Evolutionary conservation across 2,113 vertebrate species (phyloP).

Genomic region (Dendropsophus ebraccatus): DNA sequence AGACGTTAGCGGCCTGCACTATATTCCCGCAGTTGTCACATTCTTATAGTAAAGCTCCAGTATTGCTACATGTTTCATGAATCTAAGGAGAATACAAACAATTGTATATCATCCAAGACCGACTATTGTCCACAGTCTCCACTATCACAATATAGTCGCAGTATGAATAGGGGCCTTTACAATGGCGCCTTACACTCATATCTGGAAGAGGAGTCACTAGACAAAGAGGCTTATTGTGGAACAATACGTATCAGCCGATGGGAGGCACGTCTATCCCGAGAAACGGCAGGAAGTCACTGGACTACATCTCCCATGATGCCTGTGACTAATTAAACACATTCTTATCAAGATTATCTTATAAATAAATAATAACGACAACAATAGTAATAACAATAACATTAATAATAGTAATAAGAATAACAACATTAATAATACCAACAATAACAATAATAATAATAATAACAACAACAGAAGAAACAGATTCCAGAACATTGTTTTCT

Average conservation of each 20-base stretch:
- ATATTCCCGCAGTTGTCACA: not conserved
- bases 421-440: too few relatives aligned
- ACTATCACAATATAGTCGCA: not conserved
- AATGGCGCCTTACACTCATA: not conserved
- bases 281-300: not conserved
- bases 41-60: not conserved
- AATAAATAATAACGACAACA: too few relatives aligned
- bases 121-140: not conserved
- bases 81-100: too few relatives aligned
- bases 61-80: not conserved
- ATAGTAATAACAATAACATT: too few relatives aligned
- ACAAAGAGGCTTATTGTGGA: not conserved
- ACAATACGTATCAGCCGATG: conserved; percentile 2
- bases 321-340: not conserved
- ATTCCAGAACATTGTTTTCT: not conserved
- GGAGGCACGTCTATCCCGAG: not conserved
- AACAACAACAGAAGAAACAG: too few relatives aligned
- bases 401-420: too few relatives aligned
- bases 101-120: not conserved
- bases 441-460: too few relatives aligned
- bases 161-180: not conserved
- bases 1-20: too few relatives aligned
- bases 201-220: not conserved
- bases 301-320: not conserved
- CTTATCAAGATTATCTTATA: not conserved